Base-by-base conservation (phyloP, 1,140 invertebrate genomes). In the Aradophagus sp. region DNA sequence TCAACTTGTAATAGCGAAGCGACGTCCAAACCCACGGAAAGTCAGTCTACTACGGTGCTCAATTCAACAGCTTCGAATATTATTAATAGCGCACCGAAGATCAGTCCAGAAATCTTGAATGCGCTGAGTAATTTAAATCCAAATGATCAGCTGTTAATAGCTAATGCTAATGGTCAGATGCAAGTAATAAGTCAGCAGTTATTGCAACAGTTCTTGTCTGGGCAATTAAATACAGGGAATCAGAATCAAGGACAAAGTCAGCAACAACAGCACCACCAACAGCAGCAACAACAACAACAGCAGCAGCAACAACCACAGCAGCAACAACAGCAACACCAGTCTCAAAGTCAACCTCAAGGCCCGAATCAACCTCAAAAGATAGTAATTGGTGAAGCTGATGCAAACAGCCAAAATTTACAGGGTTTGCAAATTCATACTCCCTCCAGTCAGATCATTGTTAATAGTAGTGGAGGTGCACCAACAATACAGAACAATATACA, bases 401-500 rank as follows among this genome's bases (percentile, higher is more conserved):
- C 77, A 1, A 80, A 66, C 12, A 81, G 75, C 55, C 80, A 84
- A 42, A 84, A 82, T 68, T 45, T 85, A 26, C 84, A 84, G 42
- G 84, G 83, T 20, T 73, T 86, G 7, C 84, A 86, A 27, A 86
- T 86, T 20, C 84, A 86, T 48, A 85, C 84, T n/a, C 84, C 84
- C 2, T 85, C 81, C 0, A 85, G 84, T 76, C 84, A 86, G 39
- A 86, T 86, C 45, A 86, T 86, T 42, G 84, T 86, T 0, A 86
- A 86, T 36, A 86, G 84, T 69, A 85, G 84, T 27, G 84, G 84
- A 32, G 83, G 84, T 3, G 84, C 81, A 5, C 84, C 84, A 5
- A 86, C 84, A 1, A 86, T 86, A 48, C 84, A 86, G 59, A 86
- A 86, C 55, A 86, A 86, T 45, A 86, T 86, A 38, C 84, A 85